Conservation (phyloP, 2,797 vertebrate genomes). For the Thamnophis elegans region DNA sequence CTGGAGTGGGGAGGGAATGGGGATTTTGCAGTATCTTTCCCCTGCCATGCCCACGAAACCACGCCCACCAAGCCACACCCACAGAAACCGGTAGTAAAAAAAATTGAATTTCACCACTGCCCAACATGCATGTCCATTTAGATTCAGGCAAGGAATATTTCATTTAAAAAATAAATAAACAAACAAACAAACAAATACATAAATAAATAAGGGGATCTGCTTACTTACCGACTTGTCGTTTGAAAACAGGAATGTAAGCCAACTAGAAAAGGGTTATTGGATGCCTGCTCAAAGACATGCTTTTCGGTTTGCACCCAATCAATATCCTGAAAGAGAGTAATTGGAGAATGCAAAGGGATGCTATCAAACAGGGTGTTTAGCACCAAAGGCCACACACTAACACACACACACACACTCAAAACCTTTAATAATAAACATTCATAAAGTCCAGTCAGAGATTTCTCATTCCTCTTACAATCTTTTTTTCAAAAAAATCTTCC, state of each 20-base stretch:
- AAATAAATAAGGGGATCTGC: slow-evolving; percentile 18
- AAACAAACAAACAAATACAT: too few relatives aligned
- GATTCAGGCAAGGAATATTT: neutral
- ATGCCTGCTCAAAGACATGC: slow-evolving; percentile 97
- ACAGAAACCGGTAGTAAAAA: too few relatives aligned
- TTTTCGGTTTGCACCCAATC: slow-evolving; percentile 99
- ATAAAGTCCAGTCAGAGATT: neutral
- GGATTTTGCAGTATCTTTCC: too few relatives aligned
- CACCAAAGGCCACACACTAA: neutral
- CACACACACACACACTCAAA: neutral
- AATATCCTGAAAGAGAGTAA: slow-evolving; percentile 84
- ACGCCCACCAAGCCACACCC: too few relatives aligned
- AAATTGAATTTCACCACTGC: too few relatives aligned
- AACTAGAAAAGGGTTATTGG: slow-evolving; percentile 95
- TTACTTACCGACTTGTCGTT: slow-evolving; percentile 93
- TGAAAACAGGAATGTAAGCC: slow-evolving; percentile 98
- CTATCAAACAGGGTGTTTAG: slow-evolving; percentile 5
- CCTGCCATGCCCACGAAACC: too few relatives aligned
- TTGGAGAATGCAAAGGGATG: slow-evolving; percentile 53
- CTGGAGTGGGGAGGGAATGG: too few relatives aligned
- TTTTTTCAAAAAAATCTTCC: neutral
- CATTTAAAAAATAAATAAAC: neutral
- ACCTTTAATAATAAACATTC: neutral
- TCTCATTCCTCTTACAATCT: neutral
- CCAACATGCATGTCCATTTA: neutral